Percentiles rank a stretch among this genome's conserved stretches.
These are phyloP conservation scores for Eriosoma lanigerum DNA, from an alignment of 1,140 invertebrate genomes.

Conservation along the genomic window DNA sequence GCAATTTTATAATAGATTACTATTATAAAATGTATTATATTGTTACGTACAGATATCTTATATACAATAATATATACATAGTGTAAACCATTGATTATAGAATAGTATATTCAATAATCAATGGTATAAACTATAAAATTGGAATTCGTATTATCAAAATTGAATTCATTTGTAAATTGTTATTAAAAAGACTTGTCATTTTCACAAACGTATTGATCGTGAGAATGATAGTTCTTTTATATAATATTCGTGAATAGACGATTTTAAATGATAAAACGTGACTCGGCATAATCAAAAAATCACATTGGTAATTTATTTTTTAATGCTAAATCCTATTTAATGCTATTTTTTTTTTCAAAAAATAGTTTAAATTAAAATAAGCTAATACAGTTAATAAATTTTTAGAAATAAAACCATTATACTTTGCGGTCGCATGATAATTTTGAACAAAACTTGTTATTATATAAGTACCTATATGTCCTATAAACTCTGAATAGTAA, in stretches of 20 bases:
- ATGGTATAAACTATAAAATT: too few relatives aligned
- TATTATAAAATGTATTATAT: too few relatives aligned
- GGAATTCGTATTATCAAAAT: neutral
- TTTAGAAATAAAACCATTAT: too few relatives aligned
- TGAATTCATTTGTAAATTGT: neutral
- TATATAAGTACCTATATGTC: too few relatives aligned
- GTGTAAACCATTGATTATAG: too few relatives aligned
- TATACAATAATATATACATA: too few relatives aligned
- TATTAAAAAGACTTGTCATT: conserved; percentile 2
- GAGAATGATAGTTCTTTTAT: neutral
- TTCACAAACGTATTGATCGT: neutral
- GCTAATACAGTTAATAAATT: neutral
- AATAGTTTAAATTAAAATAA: neutral
- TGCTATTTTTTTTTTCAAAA: neutral
- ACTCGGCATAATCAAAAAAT: neutral
- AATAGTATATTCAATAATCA: too few relatives aligned
- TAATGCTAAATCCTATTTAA: neutral
- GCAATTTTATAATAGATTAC: too few relatives aligned
- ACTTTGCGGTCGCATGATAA: too few relatives aligned
- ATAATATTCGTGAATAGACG: neutral
- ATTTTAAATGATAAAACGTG: conserved; percentile 3
- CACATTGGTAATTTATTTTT: neutral
- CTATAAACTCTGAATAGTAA: too few relatives aligned
- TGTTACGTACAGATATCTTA: too few relatives aligned
- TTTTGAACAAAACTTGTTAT: too few relatives aligned